Conservation (phyloP, 1,140 invertebrate species). For the Eulimnadia texana region DNA sequence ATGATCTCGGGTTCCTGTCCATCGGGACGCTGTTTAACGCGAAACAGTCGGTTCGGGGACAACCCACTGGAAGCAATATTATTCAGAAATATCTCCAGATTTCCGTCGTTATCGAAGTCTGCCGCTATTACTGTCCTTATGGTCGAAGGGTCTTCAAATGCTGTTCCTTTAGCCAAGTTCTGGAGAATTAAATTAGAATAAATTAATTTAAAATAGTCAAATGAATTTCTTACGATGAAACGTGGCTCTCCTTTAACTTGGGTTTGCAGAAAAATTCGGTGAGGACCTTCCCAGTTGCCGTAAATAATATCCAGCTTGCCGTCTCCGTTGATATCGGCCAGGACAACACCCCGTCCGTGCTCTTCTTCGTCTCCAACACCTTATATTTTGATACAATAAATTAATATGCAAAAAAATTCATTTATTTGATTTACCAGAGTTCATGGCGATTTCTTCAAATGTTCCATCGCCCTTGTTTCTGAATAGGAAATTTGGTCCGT, state of each 20-base stretch:
- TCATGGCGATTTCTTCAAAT: conserved; percentile 21
- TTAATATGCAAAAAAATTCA: background rate
- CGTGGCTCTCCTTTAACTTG: conserved; percentile 10
- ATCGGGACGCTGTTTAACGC: conserved; percentile 9
- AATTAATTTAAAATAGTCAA: background rate
- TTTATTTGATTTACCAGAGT: conserved; percentile 4
- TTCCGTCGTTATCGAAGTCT: conserved; percentile 24
- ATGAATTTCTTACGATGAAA: conserved; percentile 19
- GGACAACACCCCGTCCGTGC: conserved; percentile 22
- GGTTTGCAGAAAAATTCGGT: conserved; percentile 22
- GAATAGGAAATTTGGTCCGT: conserved; percentile 23
- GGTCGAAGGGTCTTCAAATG: conserved; percentile 18
- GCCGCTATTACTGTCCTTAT: conserved; percentile 21
- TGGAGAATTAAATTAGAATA: background rate
- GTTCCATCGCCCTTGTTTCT: conserved; percentile 23
- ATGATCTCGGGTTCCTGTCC: conserved; percentile 14
- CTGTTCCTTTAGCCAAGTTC: background rate
- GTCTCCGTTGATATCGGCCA: conserved; percentile 23
- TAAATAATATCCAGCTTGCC: conserved; percentile 23
- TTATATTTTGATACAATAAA: background rate
- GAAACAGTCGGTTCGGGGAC: conserved; percentile 19
- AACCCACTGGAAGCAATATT: conserved; percentile 18
- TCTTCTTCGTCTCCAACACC: conserved; percentile 17
- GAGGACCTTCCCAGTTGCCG: conserved; percentile 24
- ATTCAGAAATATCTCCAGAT: conserved; percentile 22